phyloP scores from a whole-genome alignment of 2,113 vertebrate species.

The Vimba vimba region DNA sequence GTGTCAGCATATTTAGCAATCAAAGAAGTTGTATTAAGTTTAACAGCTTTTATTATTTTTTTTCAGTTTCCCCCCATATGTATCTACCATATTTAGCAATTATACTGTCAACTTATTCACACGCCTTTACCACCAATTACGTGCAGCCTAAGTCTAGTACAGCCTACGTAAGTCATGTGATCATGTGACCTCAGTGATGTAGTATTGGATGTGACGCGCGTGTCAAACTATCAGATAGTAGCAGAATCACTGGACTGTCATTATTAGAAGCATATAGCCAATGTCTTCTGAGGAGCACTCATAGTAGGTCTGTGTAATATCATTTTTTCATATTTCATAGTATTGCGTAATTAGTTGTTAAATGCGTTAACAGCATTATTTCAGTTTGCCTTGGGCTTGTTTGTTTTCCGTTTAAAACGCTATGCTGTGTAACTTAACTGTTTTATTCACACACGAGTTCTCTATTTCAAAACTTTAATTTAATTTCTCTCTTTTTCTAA shows the following conservation, averaged over 20 bases:
- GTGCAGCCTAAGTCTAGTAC: neutral
- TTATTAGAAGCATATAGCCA: neutral
- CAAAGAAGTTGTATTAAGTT: neutral
- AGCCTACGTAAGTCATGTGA: constrained; percentile 13
- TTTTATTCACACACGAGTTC: neutral
- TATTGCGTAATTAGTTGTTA: neutral
- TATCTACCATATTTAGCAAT: neutral
- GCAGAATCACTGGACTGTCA: neutral
- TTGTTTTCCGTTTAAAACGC: neutral
- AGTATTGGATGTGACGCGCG: neutral
- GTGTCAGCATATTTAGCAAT: neutral
- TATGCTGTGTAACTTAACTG: neutral
- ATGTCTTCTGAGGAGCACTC: neutral
- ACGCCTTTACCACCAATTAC: neutral
- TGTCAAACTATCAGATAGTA: neutral
- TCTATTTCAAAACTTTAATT: neutral
- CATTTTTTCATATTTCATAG: neutral
- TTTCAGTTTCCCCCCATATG: neutral
- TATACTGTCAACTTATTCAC: neutral
- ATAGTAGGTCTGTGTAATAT: neutral
- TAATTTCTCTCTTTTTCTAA: neutral
- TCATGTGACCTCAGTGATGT: neutral
- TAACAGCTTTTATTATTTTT: neutral
- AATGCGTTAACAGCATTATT: neutral
- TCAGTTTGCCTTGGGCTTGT: neutral